Base-by-base conservation (phyloP, 2,797 vertebrate species). In the Enoplosus armatus region DNA sequence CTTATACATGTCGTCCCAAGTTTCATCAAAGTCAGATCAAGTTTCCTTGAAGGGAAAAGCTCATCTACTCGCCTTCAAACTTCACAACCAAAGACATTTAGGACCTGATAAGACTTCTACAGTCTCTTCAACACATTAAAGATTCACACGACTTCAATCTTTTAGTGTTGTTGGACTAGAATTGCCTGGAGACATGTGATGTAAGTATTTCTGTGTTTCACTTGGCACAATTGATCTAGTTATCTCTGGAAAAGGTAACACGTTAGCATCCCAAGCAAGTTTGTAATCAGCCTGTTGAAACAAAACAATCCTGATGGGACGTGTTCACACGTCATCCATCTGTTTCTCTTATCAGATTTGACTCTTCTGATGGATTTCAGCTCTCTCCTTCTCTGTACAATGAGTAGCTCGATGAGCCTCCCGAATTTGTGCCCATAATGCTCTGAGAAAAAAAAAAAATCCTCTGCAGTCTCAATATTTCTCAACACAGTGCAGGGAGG, bases 21-120 rank as follows among this genome's bases (percentile, higher is more conserved):
- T 71, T 75, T 59, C 8, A 41, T 22, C n/a, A 55, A 48, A 26
- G 51, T 56, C 29, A 20, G 20, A 48, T 54, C n/a, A n/a, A 26
- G 63, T 51, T 51, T 60, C 5, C n/a, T 24, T 12, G 2, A 18
- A 26, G 14, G 8, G 2, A 10, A 8, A n/a, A 35, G 16, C 18
- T 45, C 6, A 53, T 15, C 51, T 16, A n/a, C 22, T 50, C 22
- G 24, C 51, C 24, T 27, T 7, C 24, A 53, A 27, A 27, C 3
- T 12, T 43, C 41, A 16, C 41, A 11, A 3, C 41, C 16, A 18
- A 11, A 16, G 6, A 10, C 53, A 31, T 31, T 55, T 5, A 31
- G 16, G 53, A 31, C 7, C 27, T 4, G 53, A 43, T 20, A 18
- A 39, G 4, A 4, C 18, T 18, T 2, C 18, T 20, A 31, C 18